These are phyloP conservation scores for Laticauda colubrina DNA, from an alignment of 2,113 vertebrate genomes.

Conservation along the genomic window DNA sequence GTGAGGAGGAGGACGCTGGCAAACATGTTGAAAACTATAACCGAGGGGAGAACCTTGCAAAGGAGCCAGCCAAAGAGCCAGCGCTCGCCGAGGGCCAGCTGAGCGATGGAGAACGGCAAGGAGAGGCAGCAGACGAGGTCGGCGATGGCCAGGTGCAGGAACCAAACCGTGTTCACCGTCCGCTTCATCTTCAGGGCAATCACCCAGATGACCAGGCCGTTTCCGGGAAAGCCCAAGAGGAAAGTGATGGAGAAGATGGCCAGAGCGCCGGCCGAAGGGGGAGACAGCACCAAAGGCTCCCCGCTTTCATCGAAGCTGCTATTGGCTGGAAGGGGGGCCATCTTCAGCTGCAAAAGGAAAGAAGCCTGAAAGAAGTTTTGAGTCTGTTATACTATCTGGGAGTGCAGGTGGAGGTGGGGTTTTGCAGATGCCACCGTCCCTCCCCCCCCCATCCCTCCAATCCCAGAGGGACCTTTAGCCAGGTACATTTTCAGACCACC, in stretches of 20 bases:
- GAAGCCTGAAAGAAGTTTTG: conserved; percentile 4
- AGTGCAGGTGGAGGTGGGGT: neutral
- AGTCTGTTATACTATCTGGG: neutral
- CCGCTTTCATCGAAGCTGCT: conserved; percentile 40
- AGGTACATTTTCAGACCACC: neutral
- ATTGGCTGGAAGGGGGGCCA: conserved; percentile 44
- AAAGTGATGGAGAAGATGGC: conserved; percentile 63
- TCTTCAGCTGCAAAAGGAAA: conserved; percentile 14
- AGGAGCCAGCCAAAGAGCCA: conserved; percentile 76
- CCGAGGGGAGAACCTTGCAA: conserved; percentile 75
- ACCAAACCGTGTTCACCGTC: conserved; percentile 77
- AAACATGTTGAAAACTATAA: conserved; percentile 80
- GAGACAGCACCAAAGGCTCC: neutral
- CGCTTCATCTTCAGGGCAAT: conserved; percentile 74
- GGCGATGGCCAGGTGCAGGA: conserved; percentile 77
- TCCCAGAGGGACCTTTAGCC: neutral
- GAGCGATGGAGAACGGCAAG: conserved; percentile 71
- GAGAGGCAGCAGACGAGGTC: conserved; percentile 78
- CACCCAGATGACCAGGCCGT: conserved; percentile 79
- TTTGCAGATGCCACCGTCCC: neutral
- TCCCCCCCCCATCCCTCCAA: no score
- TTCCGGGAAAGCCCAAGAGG: conserved; percentile 73
- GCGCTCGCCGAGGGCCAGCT: conserved; percentile 58
- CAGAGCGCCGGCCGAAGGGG: conserved; percentile 49
- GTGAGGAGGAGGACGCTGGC: conserved; percentile 76